A percentile compares a stretch with the other conserved stretches of the same genome.
phyloP scores from a whole-genome alignment of 1,140 invertebrate species.

The Drosophila takahashii region DNA sequence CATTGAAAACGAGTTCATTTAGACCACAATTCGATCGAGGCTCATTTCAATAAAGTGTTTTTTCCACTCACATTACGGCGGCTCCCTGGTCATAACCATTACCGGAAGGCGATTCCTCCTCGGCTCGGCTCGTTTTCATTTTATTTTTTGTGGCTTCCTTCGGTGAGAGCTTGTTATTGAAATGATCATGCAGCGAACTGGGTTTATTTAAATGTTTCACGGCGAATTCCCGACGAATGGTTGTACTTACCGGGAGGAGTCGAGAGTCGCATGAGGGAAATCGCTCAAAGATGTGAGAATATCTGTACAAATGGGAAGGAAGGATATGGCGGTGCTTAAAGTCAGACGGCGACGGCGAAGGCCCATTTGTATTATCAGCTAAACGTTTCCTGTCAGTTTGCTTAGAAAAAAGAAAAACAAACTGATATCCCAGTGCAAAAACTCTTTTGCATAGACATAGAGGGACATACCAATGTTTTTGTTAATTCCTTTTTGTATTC shows the following conservation, averaged over 20 bases:
- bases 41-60: slow-evolving; percentile 78
- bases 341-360: background rate
- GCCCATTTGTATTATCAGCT: slow-evolving; percentile 27
- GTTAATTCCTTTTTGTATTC: background rate
- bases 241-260: slow-evolving; percentile 3
- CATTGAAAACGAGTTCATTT: slow-evolving; percentile 74
- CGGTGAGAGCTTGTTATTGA: slow-evolving; percentile 68
- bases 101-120: slow-evolving; percentile 65
- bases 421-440: background rate
- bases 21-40: slow-evolving; percentile 66
- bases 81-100: slow-evolving; percentile 64
- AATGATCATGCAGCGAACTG: slow-evolving; percentile 52
- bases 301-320: slow-evolving; percentile 15
- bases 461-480: slow-evolving; percentile 9
- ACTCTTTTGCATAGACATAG: slow-evolving; percentile 49
- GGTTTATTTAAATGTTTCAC: slow-evolving; percentile 77
- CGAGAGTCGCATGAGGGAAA: slow-evolving; percentile 3
- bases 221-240: slow-evolving; percentile 28
- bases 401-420: slow-evolving; percentile 17
- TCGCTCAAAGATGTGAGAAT: slow-evolving; percentile 24
- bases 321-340: slow-evolving; percentile 39
- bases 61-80: slow-evolving; percentile 38
- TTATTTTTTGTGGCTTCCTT: slow-evolving; percentile 45
- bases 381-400: slow-evolving; percentile 30
- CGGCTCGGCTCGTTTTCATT: slow-evolving; percentile 10